Percentiles rank a stretch among this genome's conserved stretches.
phyloP scores from a whole-genome alignment of 2,888 invertebrate species.

The Augochlorella aurata region DNA sequence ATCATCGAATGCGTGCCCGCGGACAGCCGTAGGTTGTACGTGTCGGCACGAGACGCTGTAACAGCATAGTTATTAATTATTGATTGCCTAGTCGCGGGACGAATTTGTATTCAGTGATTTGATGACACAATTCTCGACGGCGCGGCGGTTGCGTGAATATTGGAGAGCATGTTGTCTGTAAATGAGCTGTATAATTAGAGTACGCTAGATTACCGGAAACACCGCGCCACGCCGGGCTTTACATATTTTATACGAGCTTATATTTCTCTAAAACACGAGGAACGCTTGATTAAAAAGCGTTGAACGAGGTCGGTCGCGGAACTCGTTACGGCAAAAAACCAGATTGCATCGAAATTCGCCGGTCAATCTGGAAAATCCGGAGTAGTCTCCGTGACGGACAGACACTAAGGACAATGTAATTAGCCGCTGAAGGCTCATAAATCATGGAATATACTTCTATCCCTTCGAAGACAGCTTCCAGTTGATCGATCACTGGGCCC shows the following conservation, averaged over 20 bases:
- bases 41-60: background rate
- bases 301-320: conserved; percentile 7
- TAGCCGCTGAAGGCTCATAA: background rate
- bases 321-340: conserved; percentile 16
- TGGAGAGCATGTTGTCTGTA: conserved; percentile 41
- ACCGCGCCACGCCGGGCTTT: conserved; percentile 12
- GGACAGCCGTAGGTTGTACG: too few relatives aligned
- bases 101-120: conserved; percentile 34
- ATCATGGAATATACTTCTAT: background rate
- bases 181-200: conserved; percentile 51
- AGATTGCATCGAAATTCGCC: conserved; percentile 9
- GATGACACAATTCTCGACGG: conserved; percentile 28
- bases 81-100: conserved; percentile 4
- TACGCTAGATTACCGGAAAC: conserved; percentile 32
- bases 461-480: background rate
- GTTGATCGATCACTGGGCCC: background rate
- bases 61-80: conserved; percentile 23
- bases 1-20: background rate
- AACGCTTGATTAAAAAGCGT: conserved; percentile 48
- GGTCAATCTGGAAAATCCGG: background rate
- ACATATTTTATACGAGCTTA: conserved; percentile 42
- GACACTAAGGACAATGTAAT: background rate
- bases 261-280: conserved; percentile 38
- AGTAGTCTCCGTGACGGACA: background rate
- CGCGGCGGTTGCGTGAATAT: conserved; percentile 26